Evolutionary conservation across 2,888 invertebrate species (phyloP).

Genomic region (Callosobruchus maculatus): DNA sequence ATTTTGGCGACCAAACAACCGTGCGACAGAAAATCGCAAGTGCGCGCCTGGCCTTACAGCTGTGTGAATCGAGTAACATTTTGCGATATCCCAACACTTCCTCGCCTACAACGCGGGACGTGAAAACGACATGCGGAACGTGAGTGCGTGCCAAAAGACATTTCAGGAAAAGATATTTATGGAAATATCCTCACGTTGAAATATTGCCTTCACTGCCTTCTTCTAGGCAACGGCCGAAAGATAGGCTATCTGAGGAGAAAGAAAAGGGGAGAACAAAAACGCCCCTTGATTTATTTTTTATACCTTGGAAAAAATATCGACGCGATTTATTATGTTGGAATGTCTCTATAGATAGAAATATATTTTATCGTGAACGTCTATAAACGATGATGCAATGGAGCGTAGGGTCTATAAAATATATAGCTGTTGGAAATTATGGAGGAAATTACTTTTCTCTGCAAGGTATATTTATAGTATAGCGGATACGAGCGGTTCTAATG

Average conservation of each 20-base stretch:
- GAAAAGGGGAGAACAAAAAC: not conserved
- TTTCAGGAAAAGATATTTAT: conserved; percentile 29
- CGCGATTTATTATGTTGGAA: not conserved
- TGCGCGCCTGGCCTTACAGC: no score
- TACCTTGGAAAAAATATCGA: not conserved
- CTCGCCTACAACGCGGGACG: no score
- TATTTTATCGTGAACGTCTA: not conserved
- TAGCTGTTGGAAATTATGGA: not conserved
- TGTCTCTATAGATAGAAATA: not conserved
- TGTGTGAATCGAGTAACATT: no score
- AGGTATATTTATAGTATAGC: not conserved
- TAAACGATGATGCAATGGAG: not conserved
- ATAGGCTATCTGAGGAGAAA: not conserved
- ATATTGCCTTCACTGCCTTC: conserved; percentile 20
- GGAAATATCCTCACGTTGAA: conserved; percentile 23
- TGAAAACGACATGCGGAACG: no score
- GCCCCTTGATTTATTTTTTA: not conserved
- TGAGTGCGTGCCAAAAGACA: conserved; percentile 29
- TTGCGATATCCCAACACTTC: no score
- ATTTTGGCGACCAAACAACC: no score
- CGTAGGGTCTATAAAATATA: not conserved
- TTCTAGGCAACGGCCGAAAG: conserved; percentile 5
- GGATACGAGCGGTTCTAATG: no score
- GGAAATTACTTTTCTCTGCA: not conserved
- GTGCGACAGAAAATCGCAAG: no score